Evolutionary conservation across 2,888 invertebrate genomes (phyloP).

Genomic region (Sarcophaga variegata): DNA sequence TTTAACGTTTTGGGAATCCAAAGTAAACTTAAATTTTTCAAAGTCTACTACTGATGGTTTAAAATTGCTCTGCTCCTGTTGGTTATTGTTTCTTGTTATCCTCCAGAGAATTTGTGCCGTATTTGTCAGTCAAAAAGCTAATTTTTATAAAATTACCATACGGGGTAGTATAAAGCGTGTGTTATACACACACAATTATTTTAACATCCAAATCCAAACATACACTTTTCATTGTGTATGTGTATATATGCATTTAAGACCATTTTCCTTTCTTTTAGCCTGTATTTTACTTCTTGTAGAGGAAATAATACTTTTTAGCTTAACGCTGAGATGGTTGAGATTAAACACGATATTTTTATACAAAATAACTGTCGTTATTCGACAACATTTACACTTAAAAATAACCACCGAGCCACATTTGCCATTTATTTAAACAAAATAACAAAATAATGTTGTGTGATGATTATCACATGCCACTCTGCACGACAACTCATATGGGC

Average conservation of each 20-base stretch:
- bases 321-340: constrained; percentile 52
- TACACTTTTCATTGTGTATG: background rate
- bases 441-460: background rate
- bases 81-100: too few relatives aligned
- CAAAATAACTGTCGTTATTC: constrained; percentile 31
- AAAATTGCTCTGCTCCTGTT: too few relatives aligned
- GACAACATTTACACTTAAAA: background rate
- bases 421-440: constrained; percentile 16
- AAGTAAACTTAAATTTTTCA: too few relatives aligned
- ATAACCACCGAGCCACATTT: background rate
- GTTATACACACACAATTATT: too few relatives aligned
- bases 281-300: constrained; percentile 12
- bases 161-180: too few relatives aligned
- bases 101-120: too few relatives aligned
- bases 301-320: constrained; percentile 42
- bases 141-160: background rate
- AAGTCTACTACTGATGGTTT: too few relatives aligned
- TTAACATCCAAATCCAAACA: background rate
- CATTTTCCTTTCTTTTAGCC: background rate
- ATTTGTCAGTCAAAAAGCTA: background rate
- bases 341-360: constrained; percentile 53
- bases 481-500: background rate
- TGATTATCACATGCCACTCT: constrained; percentile 2
- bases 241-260: background rate
- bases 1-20: too few relatives aligned